A percentile compares a stretch with the other conserved stretches of the same genome.
Conservation (phyloP, 2,113 vertebrate species). For the Pholis gunnellus region DNA sequence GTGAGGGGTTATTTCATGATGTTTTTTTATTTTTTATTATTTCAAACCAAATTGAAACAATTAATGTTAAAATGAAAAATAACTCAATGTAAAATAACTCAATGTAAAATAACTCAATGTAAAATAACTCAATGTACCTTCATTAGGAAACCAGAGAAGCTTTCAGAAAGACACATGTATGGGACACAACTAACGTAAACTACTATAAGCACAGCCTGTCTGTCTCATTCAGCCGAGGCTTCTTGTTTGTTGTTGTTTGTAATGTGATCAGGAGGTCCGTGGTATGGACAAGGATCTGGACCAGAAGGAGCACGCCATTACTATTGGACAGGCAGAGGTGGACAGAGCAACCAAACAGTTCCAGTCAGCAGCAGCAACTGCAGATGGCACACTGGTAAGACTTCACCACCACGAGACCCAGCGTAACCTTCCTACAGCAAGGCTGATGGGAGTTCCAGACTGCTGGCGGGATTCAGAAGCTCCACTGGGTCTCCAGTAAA, state of each 20-base stretch:
- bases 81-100: not conserved
- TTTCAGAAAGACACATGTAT: too few species aligned
- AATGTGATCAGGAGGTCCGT: constrained; percentile 7
- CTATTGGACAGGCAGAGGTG: not conserved
- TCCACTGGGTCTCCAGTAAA: not conserved
- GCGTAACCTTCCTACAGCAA: not conserved
- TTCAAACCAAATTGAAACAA: too few species aligned
- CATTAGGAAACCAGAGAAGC: not conserved
- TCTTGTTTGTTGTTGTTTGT: not conserved
- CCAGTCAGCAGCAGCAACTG: not conserved
- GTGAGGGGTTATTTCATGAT: not conserved
- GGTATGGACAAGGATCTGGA: not conserved
- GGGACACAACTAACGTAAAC: not conserved
- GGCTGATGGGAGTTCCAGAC: not conserved
- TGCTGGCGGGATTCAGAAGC: too few species aligned
- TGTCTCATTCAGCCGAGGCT: not conserved
- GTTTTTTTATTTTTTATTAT: too few species aligned
- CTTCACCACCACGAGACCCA: not conserved
- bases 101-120: too few species aligned
- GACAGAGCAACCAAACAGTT: not conserved
- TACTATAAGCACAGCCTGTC: not conserved
- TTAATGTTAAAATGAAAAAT: too few species aligned
- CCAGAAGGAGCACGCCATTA: not conserved
- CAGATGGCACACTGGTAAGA: constrained; percentile 4
- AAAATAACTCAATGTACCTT: too few species aligned